Evolutionary conservation across 2,797 vertebrate genomes (phyloP), one percentile per base, ranked within the genome.

Genomic region (Protonibea diacanthus): DNA sequence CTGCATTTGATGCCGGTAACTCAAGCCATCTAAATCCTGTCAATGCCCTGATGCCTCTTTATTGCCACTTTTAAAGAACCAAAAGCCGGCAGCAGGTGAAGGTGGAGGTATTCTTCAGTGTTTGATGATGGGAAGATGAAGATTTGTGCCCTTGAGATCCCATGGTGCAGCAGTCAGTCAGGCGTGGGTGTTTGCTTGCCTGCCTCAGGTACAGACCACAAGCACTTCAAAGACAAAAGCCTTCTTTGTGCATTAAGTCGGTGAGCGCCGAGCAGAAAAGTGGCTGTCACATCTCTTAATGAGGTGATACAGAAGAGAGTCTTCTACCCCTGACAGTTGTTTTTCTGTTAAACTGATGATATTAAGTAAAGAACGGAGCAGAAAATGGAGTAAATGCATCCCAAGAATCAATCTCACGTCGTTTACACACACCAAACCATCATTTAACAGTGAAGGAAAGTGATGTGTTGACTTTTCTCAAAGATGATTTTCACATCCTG

Each of bases 201-300:
- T 45, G 75, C 80, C 74, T 81, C 82, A 88, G 83, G 89, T 86
- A 66, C 77, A 82, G 65, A 82, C 60, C 59, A 15, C 6, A 71
- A 74, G 61, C 71, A 66, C 85, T 81, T 79, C 27, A 81, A 83
- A 84, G 78, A 73, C 53, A 67, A 72, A 38, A 77, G 53, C 56
- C 48, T 72, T 65, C 70, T 81, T 81, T 33, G 72, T 67, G 71
- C 52, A 42, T 55, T 69, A 52, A 44, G 21, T 15, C 55, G 17
- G 11, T 17, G 67, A 70, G 48, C 3, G 1, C 33, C 4, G 56
- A 64, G 74, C 48, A 47, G 59, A 58, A 68, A 63, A 71, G 56
- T 25, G 8, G 48, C 40, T 74, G 85, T 90, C 83, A 85, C 75
- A 71, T 83, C 68, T 64, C 42, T 63, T 67, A 74, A 73, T 45